A percentile compares a stretch with the other conserved stretches of the same genome.
phyloP scores from a whole-genome alignment of 2,888 invertebrate species.

The Drosophila prostipennis region DNA sequence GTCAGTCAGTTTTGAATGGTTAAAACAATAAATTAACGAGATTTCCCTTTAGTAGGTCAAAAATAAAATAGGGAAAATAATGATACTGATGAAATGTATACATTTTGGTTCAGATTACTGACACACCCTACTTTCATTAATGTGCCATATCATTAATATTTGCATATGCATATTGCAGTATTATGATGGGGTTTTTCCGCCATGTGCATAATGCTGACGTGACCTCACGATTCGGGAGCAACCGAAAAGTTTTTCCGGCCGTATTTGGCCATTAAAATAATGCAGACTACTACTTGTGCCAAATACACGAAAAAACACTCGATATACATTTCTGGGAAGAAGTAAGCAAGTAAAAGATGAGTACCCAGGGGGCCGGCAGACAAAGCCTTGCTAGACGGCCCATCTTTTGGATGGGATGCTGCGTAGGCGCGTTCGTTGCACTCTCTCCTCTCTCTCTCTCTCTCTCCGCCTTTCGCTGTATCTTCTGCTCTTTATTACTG shows the following conservation, averaged over 20 bases:
- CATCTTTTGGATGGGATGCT: slow-evolving; percentile 36
- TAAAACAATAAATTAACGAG: not conserved
- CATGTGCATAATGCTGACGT: slow-evolving; percentile 41
- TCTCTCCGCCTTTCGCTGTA: slow-evolving; percentile 2
- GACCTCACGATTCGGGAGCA: slow-evolving; percentile 16
- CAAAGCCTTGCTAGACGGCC: slow-evolving; percentile 9
- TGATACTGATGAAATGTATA: not conserved
- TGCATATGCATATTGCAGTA: not conserved
- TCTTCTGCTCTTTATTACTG: slow-evolving; percentile 12
- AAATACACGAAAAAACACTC: slow-evolving; percentile 9
- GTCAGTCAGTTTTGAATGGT: not conserved
- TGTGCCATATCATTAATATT: not conserved
- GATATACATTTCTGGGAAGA: slow-evolving; percentile 1
- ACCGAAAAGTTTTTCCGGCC: slow-evolving; percentile 17
- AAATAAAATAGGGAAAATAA: not conserved
- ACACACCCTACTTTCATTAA: not conserved
- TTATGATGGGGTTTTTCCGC: slow-evolving; percentile 16
- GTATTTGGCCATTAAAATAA: slow-evolving; percentile 1
- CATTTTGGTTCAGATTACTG: not conserved
- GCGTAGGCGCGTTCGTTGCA: slow-evolving; percentile 45
- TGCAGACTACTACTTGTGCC: slow-evolving; percentile 1
- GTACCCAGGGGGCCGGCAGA: slow-evolving; percentile 9
- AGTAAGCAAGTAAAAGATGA: not conserved
- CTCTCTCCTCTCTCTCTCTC: slow-evolving; percentile 3
- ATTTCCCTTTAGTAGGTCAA: not conserved